These are phyloP conservation scores for Drusus annulatus DNA, from an alignment of 1,140 invertebrate genomes.

Conservation along the genomic window DNA sequence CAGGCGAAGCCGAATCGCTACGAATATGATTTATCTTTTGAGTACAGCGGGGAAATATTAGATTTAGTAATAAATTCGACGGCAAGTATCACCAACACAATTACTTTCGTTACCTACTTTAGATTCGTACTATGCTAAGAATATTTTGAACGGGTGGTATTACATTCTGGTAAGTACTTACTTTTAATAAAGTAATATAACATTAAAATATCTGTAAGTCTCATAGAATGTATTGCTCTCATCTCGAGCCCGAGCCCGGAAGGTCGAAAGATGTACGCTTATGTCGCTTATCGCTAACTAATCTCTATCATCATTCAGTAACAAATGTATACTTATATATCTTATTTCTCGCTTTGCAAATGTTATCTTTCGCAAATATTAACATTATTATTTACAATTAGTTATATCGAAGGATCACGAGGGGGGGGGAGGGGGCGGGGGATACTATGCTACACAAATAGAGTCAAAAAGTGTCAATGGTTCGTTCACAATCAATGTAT, in stretches of 20 bases:
- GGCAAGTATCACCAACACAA: not conserved
- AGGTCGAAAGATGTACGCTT: not conserved
- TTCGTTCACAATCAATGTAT: slow-evolving; percentile 2
- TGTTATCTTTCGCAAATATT: not conserved
- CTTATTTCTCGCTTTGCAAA: not conserved
- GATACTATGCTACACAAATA: not conserved
- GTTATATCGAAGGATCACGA: slow-evolving; percentile 1
- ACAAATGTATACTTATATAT: slow-evolving; percentile 13
- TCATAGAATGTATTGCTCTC: slow-evolving; percentile 33
- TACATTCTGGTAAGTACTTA: not conserved
- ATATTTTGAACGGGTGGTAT: not conserved
- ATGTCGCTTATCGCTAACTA: not conserved
- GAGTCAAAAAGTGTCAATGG: not conserved
- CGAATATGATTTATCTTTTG: too few species aligned
- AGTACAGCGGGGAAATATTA: too few species aligned
- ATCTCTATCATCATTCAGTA: not conserved
- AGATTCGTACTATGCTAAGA: not conserved
- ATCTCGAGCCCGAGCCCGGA: not conserved
- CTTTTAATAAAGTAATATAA: not conserved
- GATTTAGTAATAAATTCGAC: not conserved
- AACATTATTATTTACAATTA: too few species aligned
- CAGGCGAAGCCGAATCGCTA: not conserved
- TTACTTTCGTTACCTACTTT: not conserved
- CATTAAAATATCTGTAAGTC: slow-evolving; percentile 25
- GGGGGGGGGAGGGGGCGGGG: not conserved